Conservation (phyloP, 2,113 vertebrate genomes). For the Setophaga coronata region DNA sequence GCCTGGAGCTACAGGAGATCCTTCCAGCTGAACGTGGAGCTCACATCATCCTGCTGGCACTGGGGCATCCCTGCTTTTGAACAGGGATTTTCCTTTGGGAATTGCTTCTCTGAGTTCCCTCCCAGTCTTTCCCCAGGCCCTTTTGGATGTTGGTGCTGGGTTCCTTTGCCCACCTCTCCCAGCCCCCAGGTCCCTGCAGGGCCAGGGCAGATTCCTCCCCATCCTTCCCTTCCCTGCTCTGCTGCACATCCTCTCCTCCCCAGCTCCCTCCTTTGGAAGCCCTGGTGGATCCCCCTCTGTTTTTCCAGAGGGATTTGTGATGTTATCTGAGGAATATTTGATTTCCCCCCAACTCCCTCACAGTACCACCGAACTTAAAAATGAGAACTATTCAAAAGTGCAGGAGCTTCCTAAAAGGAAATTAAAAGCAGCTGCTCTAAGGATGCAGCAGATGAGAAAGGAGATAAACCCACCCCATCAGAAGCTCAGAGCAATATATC, state of each 20-base stretch:
- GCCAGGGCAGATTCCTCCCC: background rate
- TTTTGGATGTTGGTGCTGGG: background rate
- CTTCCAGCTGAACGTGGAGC: accelerated
- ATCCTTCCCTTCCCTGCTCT: background rate
- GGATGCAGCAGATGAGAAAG: constrained; percentile 39
- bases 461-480: constrained; percentile 4
- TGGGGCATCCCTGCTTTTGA: background rate
- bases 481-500: constrained; percentile 55
- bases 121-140: background rate
- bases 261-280: background rate
- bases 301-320: background rate
- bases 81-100: background rate
- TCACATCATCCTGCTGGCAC: background rate
- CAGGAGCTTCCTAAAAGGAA: constrained; percentile 35
- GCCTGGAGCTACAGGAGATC: background rate
- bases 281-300: background rate
- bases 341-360: background rate
- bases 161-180: background rate
- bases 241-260: background rate
- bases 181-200: background rate
- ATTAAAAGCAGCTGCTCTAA: constrained; percentile 47
- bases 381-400: constrained; percentile 2
- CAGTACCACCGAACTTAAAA: constrained; percentile 13
- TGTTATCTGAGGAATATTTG: background rate
- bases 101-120: background rate